Evolutionary conservation across 2,113 vertebrate species (phyloP).

Genomic region (Gnathonemus echidnorhynchus): DNA sequence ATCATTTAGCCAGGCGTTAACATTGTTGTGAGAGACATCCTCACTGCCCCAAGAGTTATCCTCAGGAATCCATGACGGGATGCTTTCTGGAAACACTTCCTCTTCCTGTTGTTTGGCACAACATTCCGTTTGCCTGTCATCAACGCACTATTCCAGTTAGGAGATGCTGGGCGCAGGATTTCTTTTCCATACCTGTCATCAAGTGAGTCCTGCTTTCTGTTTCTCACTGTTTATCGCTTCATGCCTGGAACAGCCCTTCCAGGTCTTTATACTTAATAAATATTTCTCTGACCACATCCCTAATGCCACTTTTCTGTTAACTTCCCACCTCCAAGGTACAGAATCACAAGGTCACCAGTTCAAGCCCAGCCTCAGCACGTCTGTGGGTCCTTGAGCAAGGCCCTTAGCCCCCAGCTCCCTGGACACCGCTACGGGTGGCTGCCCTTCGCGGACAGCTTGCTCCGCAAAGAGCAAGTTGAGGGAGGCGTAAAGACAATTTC

Average conservation of each 20-base stretch:
- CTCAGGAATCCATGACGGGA: neutral
- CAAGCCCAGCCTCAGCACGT: too few relatives aligned
- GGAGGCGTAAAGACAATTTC: too few relatives aligned
- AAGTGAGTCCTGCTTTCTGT: neutral
- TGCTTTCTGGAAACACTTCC: constrained; percentile 5
- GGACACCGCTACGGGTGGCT: too few relatives aligned
- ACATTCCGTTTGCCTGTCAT: constrained; percentile 42
- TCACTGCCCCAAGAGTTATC: neutral
- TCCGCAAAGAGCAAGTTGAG: too few relatives aligned
- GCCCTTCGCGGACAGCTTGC: too few relatives aligned
- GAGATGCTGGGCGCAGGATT: neutral
- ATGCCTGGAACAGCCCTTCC: neutral
- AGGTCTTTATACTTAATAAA: neutral
- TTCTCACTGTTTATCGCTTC: constrained; percentile 37
- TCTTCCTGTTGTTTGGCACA: neutral
- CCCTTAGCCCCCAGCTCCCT: too few relatives aligned
- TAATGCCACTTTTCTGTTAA: neutral
- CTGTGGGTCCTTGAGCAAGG: too few relatives aligned
- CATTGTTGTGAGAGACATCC: neutral
- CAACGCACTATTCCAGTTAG: neutral
- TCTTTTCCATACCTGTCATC: constrained; percentile 29
- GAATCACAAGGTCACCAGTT: neutral
- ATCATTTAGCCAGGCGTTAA: neutral
- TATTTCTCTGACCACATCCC: neutral
- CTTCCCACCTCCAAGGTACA: constrained; percentile 22